phyloP scores from a whole-genome alignment of 2,888 invertebrate species.

The Mechanitis messenoides region DNA sequence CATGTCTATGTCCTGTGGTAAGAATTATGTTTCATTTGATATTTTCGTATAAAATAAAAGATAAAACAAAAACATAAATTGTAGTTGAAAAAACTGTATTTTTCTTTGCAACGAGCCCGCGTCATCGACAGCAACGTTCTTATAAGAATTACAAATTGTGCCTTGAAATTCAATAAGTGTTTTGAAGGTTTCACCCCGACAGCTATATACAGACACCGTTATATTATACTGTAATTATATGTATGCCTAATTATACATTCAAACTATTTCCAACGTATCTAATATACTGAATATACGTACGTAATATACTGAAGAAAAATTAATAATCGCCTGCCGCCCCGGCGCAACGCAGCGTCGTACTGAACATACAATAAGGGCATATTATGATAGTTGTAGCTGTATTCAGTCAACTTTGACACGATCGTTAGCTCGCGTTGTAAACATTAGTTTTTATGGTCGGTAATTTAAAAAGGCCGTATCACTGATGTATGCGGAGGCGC shows the following conservation, averaged over 20 bases:
- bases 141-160: conserved; percentile 46
- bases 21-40: no score
- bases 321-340: neutral
- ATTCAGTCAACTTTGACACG: conserved; percentile 3
- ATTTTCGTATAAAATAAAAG: neutral
- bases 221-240: conserved; percentile 26
- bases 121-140: conserved; percentile 31
- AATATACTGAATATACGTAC: no score
- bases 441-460: conserved; percentile 2
- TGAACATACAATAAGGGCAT: neutral
- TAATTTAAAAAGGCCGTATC: conserved; percentile 30
- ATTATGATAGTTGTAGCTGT: neutral
- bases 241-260: neutral
- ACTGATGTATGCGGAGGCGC: conserved; percentile 41
- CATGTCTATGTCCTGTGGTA: no score
- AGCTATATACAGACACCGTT: conserved; percentile 29
- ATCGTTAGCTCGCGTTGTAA: neutral
- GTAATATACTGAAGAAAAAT: no score
- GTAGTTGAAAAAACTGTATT: conserved; percentile 24
- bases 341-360: neutral
- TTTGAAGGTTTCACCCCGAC: conserved; percentile 37
- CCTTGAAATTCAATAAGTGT: conserved; percentile 46
- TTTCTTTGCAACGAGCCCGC: conserved; percentile 22
- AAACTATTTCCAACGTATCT: neutral
- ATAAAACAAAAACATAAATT: conserved; percentile 13